Conservation (phyloP, 2,888 invertebrate genomes). For the Trichogramma dendrolimi region DNA sequence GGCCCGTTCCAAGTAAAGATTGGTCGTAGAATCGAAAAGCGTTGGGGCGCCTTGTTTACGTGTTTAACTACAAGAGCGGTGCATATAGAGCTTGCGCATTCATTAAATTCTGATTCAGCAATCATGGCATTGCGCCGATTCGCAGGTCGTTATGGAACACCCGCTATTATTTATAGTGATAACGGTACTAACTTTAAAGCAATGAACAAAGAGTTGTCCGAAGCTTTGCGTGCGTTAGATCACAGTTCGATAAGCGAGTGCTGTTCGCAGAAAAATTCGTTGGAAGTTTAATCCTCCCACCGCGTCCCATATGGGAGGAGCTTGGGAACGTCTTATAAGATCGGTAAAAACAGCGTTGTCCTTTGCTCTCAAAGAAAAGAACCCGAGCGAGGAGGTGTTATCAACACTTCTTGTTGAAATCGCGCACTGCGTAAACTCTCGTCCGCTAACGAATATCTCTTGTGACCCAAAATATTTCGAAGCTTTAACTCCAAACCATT, state of each 20-base stretch:
- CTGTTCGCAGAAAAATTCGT: background rate
- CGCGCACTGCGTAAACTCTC: too few relatives aligned
- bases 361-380: too few relatives aligned
- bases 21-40: slow-evolving; percentile 18
- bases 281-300: slow-evolving; percentile 16
- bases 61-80: slow-evolving; percentile 26
- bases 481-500: too few relatives aligned
- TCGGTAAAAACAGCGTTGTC: too few relatives aligned
- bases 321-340: slow-evolving; percentile 3
- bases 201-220: background rate
- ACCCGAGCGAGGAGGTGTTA: too few relatives aligned
- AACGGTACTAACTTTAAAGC: slow-evolving; percentile 7
- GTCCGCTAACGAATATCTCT: too few relatives aligned
- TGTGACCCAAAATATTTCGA: too few relatives aligned
- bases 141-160: slow-evolving; percentile 34
- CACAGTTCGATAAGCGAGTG: too few relatives aligned
- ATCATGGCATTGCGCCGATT: slow-evolving; percentile 14
- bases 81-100: slow-evolving; percentile 21
- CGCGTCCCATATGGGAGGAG: slow-evolving; percentile 6
- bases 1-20: slow-evolving; percentile 25
- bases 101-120: slow-evolving; percentile 19
- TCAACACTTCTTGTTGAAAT: too few relatives aligned
- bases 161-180: slow-evolving; percentile 4
- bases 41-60: slow-evolving; percentile 29
- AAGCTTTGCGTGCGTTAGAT: too few relatives aligned